Evolutionary conservation across 2,113 vertebrate species (phyloP).

Genomic region (Psophia crepitans): DNA sequence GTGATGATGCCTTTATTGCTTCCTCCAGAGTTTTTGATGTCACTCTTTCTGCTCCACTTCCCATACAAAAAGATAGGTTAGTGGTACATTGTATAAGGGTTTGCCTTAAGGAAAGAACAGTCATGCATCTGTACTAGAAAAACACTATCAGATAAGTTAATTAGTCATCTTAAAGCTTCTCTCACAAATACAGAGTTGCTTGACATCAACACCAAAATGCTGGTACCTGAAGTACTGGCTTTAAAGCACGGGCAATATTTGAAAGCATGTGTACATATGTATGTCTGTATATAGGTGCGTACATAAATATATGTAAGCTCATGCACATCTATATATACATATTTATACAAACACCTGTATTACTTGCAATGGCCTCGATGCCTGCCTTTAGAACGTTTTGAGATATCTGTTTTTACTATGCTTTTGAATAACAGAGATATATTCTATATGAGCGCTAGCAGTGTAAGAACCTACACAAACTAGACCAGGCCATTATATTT

Average conservation of each 20-base stretch:
- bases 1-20: neutral
- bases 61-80: no score
- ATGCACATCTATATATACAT: neutral
- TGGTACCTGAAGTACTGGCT: neutral
- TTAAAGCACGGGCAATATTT: neutral
- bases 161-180: neutral
- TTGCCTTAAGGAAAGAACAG: neutral
- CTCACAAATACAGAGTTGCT: neutral
- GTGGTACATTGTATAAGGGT: neutral
- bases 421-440: neutral
- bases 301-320: rapidly evolving
- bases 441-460: rapidly evolving
- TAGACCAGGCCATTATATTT: neutral
- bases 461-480: neutral
- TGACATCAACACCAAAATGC: neutral
- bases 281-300: neutral
- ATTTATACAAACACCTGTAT: neutral
- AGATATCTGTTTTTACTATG: neutral
- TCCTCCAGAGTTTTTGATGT: neutral
- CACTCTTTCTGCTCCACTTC: neutral
- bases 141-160: neutral
- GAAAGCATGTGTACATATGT: neutral
- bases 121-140: neutral
- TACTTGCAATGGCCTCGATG: neutral
- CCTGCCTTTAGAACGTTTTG: neutral